Evolutionary conservation across 2,113 vertebrate genomes (phyloP), one percentile per base, ranked within the genome.

Genomic region (Triplophysa dalaica): DNA sequence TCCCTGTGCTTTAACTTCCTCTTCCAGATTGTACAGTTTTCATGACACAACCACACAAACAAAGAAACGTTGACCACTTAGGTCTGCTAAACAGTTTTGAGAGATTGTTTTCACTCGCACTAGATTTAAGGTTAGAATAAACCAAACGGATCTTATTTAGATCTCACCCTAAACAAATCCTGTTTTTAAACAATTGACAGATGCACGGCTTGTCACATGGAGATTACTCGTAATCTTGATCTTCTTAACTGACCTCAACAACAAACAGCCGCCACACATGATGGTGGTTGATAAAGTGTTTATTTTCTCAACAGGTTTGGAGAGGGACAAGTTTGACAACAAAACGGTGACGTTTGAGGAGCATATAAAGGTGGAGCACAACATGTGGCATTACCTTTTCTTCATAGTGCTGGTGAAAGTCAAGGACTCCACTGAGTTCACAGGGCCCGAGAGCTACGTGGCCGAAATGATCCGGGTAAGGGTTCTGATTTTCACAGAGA

Each of bases 281-380:
- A 38, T 38, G 33, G 33, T 74, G 2, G 38, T 38, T 26, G 54
- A 19, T 8, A 58, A 38, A 64, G 70, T 66, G 56, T 70, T 9
- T 76, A 43, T 62, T 1, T 43, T 11, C 62, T 77, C 74, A 66
- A 61, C 52, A 99, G 98, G 98, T 82, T 82, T 99, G 90, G 98
- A 99, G 86, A 91, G 98, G 81, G 98, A 99, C 85, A 99, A 99
- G 89, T 99, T 99, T 82, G 98, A 99, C 91, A 99, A 99, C 88
- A 99, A 99, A 94, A 99, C 98, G 0, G 98, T 99, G n/a, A 98
- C 97, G 0, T 99, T 99, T 77, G 98, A 99, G 52, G 98, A 99
- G 82, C 98, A 99, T 89, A 99, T 99, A 82, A 97, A 98, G 88
- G 96, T 98, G 6, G 98, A 99, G 54, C 97, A 99, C 94, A 99